phyloP scores from a whole-genome alignment of 2,888 invertebrate genomes.

The Scaeva pyrastri region DNA sequence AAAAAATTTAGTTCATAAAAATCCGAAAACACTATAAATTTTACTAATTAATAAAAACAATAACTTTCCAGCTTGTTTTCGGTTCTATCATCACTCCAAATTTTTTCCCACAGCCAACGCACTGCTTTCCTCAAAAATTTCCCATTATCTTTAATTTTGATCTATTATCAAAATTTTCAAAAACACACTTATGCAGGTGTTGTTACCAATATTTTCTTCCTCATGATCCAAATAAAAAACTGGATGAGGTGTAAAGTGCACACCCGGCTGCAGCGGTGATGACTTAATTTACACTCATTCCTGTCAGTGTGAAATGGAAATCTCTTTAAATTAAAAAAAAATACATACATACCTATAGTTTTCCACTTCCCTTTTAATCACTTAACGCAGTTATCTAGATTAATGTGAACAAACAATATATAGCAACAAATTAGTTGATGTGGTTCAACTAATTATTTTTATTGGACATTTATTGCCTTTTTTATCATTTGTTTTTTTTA shows the following conservation, averaged over 20 bases:
- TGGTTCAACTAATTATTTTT: slow-evolving; percentile 68
- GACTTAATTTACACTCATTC: slow-evolving; percentile 53
- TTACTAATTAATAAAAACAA: too few relatives aligned
- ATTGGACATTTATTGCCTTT: slow-evolving; percentile 74
- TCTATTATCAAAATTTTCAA: slow-evolving; percentile 12
- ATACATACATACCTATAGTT: too few relatives aligned
- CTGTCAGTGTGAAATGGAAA: slow-evolving; percentile 35
- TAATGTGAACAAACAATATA: slow-evolving; percentile 61
- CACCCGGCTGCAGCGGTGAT: slow-evolving; percentile 13
- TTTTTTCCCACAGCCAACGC: slow-evolving; percentile 25
- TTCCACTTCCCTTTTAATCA: slow-evolving; percentile 62
- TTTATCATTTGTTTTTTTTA: slow-evolving; percentile 72
- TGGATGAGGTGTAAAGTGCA: slow-evolving; percentile 56
- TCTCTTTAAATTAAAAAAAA: slow-evolving; percentile 11
- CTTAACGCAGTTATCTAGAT: slow-evolving; percentile 50
- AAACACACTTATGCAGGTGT: slow-evolving; percentile 37
- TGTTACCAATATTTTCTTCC: not conserved
- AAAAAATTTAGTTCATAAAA: too few relatives aligned
- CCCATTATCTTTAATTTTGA: not conserved
- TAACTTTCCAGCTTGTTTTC: too few relatives aligned
- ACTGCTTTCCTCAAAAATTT: not conserved
- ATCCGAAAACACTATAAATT: too few relatives aligned
- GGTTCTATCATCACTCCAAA: not conserved
- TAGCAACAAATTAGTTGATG: slow-evolving; percentile 65
- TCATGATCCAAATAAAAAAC: slow-evolving; percentile 2